These are phyloP conservation scores for Kryptolebias marmoratus DNA, from an alignment of 2,113 vertebrate genomes.

Conservation along the genomic window DNA sequence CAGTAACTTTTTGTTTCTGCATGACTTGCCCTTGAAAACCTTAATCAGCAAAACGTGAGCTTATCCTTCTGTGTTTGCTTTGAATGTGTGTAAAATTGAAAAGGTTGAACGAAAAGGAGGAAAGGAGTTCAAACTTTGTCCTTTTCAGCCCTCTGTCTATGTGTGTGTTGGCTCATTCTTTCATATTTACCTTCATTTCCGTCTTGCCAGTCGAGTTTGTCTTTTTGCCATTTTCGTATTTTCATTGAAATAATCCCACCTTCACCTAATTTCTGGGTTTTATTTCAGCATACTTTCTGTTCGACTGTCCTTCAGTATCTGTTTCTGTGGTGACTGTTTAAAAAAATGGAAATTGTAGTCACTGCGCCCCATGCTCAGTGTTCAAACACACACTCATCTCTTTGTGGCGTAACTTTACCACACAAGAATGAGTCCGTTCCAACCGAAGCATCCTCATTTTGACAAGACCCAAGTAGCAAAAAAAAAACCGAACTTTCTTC, in stretches of 20 bases:
- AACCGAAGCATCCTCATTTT: constrained; percentile 26
- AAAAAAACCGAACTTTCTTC: constrained; percentile 25
- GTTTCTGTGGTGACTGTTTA: constrained; percentile 59
- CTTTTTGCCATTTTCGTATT: constrained; percentile 12
- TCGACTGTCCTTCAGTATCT: constrained; percentile 26
- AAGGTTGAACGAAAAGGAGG: constrained; percentile 37
- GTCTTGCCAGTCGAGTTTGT: constrained; percentile 65
- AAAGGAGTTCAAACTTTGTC: constrained; percentile 58
- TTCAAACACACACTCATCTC: constrained; percentile 31
- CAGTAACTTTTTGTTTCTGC: constrained; percentile 55
- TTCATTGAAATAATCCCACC: constrained; percentile 7
- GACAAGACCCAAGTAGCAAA: constrained; percentile 29
- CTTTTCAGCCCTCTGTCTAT: constrained; percentile 51
- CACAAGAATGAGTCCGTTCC: constrained; percentile 41
- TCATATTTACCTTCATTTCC: constrained; percentile 35
- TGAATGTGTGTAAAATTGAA: constrained; percentile 26
- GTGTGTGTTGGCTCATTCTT: constrained; percentile 39
- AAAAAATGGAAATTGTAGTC: constrained; percentile 25
- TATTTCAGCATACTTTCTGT: constrained; percentile 23
- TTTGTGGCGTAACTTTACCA: constrained; percentile 47
- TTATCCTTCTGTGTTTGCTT: constrained; percentile 41
- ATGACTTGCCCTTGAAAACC: constrained; percentile 43
- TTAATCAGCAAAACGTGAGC: constrained; percentile 31
- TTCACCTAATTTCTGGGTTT: constrained; percentile 7
- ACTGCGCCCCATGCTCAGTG: constrained; percentile 18